These are phyloP conservation scores for Chrysopa pallens DNA, from an alignment of 1,140 invertebrate species.

Conservation along the genomic window DNA sequence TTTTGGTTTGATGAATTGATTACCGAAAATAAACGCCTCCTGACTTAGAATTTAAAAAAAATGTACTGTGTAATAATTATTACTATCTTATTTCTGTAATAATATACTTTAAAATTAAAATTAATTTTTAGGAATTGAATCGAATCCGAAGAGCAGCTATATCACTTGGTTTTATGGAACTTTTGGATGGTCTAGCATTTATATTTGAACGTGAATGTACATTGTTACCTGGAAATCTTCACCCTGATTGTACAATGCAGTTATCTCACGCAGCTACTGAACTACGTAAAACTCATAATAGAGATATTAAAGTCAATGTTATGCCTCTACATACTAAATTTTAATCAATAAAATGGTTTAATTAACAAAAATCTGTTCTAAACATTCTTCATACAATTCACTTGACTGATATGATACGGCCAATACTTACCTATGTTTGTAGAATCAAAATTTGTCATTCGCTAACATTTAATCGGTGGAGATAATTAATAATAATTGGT, in stretches of 20 bases:
- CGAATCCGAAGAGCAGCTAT: slow-evolving; percentile 73
- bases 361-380: too few relatives aligned
- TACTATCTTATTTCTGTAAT: too few relatives aligned
- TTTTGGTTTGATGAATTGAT: too few relatives aligned
- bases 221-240: slow-evolving; percentile 53
- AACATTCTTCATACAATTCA: too few relatives aligned
- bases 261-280: slow-evolving; percentile 70
- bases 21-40: too few relatives aligned
- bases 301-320: slow-evolving; percentile 43
- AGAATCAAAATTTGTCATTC: too few relatives aligned
- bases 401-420: too few relatives aligned
- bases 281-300: slow-evolving; percentile 39
- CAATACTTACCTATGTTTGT: too few relatives aligned
- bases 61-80: too few relatives aligned
- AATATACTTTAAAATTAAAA: slow-evolving; percentile 7
- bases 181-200: slow-evolving; percentile 53
- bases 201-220: slow-evolving; percentile 83
- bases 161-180: slow-evolving; percentile 70
- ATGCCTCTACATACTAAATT: slow-evolving; percentile 46
- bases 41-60: too few relatives aligned
- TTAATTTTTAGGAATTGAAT: slow-evolving; percentile 62
- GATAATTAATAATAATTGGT: too few relatives aligned
- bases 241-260: slow-evolving; percentile 77
- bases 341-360: slow-evolving; percentile 11
- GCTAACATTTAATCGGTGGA: too few relatives aligned